A percentile compares a stretch with the other conserved stretches of the same genome.
phyloP scores from a whole-genome alignment of 1,140 invertebrate species.

The Drosophila insularis region DNA sequence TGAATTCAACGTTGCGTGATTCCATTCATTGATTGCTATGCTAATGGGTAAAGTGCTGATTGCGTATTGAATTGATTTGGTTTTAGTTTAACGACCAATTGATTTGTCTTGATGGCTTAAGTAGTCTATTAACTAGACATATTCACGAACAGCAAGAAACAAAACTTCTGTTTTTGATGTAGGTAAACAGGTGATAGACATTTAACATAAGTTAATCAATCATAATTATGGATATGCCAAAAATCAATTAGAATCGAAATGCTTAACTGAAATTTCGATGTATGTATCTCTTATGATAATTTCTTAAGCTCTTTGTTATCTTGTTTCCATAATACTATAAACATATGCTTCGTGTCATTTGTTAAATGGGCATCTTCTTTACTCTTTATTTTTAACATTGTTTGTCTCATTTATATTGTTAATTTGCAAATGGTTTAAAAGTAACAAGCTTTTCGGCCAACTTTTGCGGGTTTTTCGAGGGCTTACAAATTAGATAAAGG shows the following conservation, averaged over 20 bases:
- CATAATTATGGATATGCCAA: background rate
- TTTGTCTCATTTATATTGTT: too few species aligned
- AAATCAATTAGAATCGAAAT: background rate
- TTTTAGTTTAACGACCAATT: conserved; percentile 10
- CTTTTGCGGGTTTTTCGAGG: background rate
- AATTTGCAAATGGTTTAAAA: too few species aligned
- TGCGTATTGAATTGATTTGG: conserved; percentile 8
- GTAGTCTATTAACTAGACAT: conserved; percentile 5
- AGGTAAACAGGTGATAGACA: background rate
- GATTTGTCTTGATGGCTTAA: background rate
- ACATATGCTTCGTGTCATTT: too few species aligned
- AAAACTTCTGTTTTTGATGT: too few species aligned
- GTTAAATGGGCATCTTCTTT: too few species aligned
- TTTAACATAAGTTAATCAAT: background rate
- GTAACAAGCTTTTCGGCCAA: too few species aligned
- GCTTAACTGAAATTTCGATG: too few species aligned
- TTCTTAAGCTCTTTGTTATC: too few species aligned
- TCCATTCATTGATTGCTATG: conserved; percentile 5
- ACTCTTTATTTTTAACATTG: too few species aligned
- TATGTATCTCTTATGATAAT: too few species aligned
- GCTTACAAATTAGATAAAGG: background rate
- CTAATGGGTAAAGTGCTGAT: conserved; percentile 9
- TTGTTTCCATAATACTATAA: too few species aligned
- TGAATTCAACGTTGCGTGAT: conserved; percentile 5
- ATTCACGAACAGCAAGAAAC: background rate